Evolutionary conservation across 2,113 vertebrate species (phyloP).

Genomic region (Ophiodon elongatus): DNA sequence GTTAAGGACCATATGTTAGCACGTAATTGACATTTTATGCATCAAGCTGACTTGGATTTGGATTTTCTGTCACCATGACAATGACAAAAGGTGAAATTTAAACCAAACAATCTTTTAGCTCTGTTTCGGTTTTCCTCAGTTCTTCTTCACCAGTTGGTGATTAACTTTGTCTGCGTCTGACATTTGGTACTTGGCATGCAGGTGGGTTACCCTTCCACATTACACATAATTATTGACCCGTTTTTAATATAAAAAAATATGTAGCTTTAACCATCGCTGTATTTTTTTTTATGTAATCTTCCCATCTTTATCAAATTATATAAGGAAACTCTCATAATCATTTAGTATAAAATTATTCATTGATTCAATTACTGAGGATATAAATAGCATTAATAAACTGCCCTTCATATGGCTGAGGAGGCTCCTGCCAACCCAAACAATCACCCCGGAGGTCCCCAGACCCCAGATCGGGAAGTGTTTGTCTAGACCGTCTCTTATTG

Average conservation of each 20-base stretch:
- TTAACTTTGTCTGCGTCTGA: background rate
- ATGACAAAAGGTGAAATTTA: background rate
- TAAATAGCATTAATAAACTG: slow-evolving; percentile 26
- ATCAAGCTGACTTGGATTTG: background rate
- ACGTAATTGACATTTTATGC: background rate
- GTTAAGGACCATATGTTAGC: too few relatives aligned
- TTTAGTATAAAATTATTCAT: background rate
- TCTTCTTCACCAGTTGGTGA: background rate
- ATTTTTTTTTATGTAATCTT: background rate
- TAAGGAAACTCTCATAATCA: background rate
- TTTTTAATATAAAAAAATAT: background rate
- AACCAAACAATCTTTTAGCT: background rate
- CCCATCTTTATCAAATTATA: slow-evolving; percentile 13
- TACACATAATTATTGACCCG: background rate
- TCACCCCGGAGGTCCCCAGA: slow-evolving; percentile 44
- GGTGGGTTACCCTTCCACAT: background rate
- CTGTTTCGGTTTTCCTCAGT: background rate
- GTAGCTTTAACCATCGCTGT: background rate
- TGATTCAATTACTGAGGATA: slow-evolving; percentile 24
- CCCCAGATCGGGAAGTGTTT: slow-evolving; percentile 58
- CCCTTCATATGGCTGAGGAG: slow-evolving; percentile 35
- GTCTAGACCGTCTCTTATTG: slow-evolving; percentile 77
- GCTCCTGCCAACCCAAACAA: slow-evolving; percentile 68
- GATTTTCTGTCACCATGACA: background rate
- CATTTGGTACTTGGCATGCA: background rate